Conservation (phyloP, 2,888 invertebrate genomes). For the Augiades crinisus region DNA sequence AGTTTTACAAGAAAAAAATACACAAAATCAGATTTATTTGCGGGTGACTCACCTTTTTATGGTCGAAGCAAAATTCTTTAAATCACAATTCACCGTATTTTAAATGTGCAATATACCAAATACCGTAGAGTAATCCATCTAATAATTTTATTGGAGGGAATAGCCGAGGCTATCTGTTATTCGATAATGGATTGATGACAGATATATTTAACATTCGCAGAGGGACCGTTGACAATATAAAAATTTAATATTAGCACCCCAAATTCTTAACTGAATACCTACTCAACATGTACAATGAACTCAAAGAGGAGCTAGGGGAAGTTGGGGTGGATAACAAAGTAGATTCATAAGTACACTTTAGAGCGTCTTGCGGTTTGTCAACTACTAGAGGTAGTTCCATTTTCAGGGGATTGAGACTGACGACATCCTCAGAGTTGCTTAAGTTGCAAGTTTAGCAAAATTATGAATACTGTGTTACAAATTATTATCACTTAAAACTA, state of each 20-base stretch:
- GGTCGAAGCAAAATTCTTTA: too few relatives aligned
- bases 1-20: too few relatives aligned
- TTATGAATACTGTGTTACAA: neutral
- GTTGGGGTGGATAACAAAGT: slow-evolving; percentile 21
- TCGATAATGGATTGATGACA: too few relatives aligned
- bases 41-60: too few relatives aligned
- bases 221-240: neutral
- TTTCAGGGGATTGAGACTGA: neutral
- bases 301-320: slow-evolving; percentile 8
- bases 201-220: too few relatives aligned
- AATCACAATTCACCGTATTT: too few relatives aligned
- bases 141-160: too few relatives aligned
- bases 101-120: too few relatives aligned
- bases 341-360: slow-evolving; percentile 17
- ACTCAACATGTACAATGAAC: slow-evolving; percentile 11
- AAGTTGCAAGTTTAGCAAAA: neutral
- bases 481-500: too few relatives aligned
- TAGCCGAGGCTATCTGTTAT: too few relatives aligned
- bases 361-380: slow-evolving; percentile 19
- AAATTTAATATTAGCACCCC: slow-evolving; percentile 6
- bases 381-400: slow-evolving; percentile 4
- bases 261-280: slow-evolving; percentile 2
- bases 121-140: too few relatives aligned
- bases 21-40: too few relatives aligned
- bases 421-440: neutral